Conservation (phyloP, 2,888 invertebrate species). For the Diarsia brunnea region DNA sequence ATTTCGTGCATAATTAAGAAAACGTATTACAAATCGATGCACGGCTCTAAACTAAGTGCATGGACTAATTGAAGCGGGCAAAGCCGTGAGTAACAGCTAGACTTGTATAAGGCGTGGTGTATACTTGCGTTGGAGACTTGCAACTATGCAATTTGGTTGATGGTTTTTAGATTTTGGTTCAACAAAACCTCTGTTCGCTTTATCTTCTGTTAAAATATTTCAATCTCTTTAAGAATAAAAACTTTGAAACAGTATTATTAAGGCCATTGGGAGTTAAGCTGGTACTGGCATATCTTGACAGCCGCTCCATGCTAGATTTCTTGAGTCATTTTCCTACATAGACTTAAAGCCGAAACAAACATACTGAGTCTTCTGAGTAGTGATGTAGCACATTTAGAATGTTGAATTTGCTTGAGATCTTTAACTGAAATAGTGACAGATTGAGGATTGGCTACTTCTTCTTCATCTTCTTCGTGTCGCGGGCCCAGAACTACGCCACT, state of each 20-base stretch:
- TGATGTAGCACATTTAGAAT: background rate
- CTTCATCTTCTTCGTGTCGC: too few relatives aligned
- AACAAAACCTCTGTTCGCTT: background rate
- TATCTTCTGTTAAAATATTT: background rate
- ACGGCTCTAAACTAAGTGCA: slow-evolving; percentile 52
- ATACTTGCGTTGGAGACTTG: background rate
- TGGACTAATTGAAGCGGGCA: slow-evolving; percentile 53
- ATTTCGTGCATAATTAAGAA: slow-evolving; percentile 54
- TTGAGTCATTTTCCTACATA: background rate
- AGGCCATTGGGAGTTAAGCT: background rate
- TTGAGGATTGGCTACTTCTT: background rate
- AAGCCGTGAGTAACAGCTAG: slow-evolving; percentile 39
- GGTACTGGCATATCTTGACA: background rate
- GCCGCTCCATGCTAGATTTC: background rate
- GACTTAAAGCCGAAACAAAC: background rate
- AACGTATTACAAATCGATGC: slow-evolving; percentile 56
- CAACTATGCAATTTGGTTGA: background rate
- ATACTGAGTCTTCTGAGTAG: background rate
- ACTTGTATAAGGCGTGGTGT: slow-evolving; percentile 30
- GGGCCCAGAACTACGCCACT: too few relatives aligned
- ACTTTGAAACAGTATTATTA: too few relatives aligned
- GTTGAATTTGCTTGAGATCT: background rate
- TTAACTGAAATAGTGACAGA: background rate
- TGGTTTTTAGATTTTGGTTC: background rate
- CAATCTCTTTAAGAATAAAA: background rate